Percentiles rank a stretch among this genome's conserved stretches.
Evolutionary conservation across 2,888 invertebrate species (phyloP).

Genomic region (Zygothrica quintamaculata): DNA sequence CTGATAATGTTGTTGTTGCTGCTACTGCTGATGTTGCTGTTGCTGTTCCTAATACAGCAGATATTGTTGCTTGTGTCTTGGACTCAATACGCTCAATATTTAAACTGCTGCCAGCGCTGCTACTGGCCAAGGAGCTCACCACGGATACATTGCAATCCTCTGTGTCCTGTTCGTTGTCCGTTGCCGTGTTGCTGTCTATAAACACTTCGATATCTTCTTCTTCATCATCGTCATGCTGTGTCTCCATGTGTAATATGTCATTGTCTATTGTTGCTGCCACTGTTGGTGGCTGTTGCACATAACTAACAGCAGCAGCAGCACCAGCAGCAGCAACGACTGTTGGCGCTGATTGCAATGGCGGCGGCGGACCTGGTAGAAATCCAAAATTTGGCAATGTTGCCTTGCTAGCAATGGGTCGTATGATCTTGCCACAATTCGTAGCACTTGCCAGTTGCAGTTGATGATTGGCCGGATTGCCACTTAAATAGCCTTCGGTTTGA

Average conservation of each 20-base stretch:
- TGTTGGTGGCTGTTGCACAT: conserved; percentile 14
- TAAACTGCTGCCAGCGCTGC: conserved; percentile 66
- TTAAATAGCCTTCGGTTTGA: conserved; percentile 84
- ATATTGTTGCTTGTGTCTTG: conserved; percentile 11
- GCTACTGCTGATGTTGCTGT: background rate
- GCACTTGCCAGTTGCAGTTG: conserved; percentile 31
- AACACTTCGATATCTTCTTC: conserved; percentile 81
- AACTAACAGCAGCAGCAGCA: conserved; percentile 5
- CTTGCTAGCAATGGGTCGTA: conserved; percentile 87
- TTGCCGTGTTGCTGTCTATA: conserved; percentile 78
- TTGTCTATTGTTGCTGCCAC: background rate
- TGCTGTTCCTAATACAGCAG: background rate
- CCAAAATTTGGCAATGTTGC: conserved; percentile 82
- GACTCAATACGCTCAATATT: conserved; percentile 62
- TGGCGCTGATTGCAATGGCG: conserved; percentile 12
- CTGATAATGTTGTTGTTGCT: background rate
- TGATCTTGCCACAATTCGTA: conserved; percentile 81
- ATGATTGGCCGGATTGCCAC: conserved; percentile 48
- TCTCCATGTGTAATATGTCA: background rate
- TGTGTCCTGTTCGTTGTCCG: conserved; percentile 62
- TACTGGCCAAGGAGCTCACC: conserved; percentile 67
- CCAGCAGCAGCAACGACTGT: conserved; percentile 9
- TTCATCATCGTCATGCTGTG: conserved; percentile 45
- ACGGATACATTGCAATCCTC: conserved; percentile 73
- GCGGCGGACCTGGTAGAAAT: conserved; percentile 75